A percentile compares a stretch with the other conserved stretches of the same genome.
These are phyloP conservation scores for Zingel zingel DNA, from an alignment of 2,113 vertebrate genomes.

Conservation along the genomic window DNA sequence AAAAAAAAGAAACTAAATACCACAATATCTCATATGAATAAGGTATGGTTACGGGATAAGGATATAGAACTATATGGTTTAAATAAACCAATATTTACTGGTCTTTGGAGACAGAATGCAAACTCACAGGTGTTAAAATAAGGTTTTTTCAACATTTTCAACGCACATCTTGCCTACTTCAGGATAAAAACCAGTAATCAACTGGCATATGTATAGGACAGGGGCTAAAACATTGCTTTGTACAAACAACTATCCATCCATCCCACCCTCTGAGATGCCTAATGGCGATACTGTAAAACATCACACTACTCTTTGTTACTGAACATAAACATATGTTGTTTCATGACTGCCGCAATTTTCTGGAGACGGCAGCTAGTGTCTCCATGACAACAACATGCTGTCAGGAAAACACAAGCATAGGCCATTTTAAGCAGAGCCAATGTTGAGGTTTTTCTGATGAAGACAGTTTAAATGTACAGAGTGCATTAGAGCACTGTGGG, in stretches of 20 bases:
- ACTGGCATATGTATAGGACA: too few relatives aligned
- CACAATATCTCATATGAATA: neutral
- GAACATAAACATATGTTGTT: neutral
- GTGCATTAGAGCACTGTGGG: constrained; percentile 39
- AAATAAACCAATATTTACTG: neutral
- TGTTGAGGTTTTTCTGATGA: constrained; percentile 38
- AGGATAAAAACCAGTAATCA: neutral
- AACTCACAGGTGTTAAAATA: neutral
- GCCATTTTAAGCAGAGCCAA: neutral
- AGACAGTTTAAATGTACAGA: constrained; percentile 30
- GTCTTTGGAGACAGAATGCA: neutral
- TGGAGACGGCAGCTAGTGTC: neutral
- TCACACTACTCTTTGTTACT: neutral
- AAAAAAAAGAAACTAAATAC: too few relatives aligned
- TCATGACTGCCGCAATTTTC: neutral
- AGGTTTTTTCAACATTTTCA: neutral
- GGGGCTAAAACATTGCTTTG: neutral
- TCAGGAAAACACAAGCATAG: neutral
- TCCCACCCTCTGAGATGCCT: neutral
- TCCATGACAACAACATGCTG: neutral
- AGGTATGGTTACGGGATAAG: neutral
- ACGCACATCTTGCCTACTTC: neutral
- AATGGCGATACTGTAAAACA: neutral
- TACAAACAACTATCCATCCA: neutral
- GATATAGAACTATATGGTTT: neutral